phyloP scores from a whole-genome alignment of 2,888 invertebrate genomes.

The Slavum lentiscoides region DNA sequence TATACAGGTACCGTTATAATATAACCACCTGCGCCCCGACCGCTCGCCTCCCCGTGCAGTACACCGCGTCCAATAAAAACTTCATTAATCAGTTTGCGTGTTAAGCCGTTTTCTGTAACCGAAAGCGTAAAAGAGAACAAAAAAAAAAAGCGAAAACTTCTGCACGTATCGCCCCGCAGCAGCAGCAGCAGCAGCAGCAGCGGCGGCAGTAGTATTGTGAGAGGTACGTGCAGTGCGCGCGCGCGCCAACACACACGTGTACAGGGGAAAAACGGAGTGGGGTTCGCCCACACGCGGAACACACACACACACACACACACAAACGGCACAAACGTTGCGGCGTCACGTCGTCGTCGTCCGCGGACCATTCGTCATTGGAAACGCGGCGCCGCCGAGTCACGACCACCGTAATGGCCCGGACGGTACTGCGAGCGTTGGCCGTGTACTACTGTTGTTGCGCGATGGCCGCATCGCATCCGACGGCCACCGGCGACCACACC shows the following conservation, averaged over 20 bases:
- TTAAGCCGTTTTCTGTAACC: conserved; percentile 30
- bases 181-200: too few relatives aligned
- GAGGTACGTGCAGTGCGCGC: too few relatives aligned
- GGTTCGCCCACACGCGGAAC: background rate
- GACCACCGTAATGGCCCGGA: conserved; percentile 20
- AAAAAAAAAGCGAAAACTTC: conserved; percentile 10
- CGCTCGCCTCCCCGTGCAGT: background rate
- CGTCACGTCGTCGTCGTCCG: background rate
- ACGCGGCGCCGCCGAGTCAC: conserved; percentile 20
- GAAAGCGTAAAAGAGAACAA: conserved; percentile 5
- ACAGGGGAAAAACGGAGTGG: background rate
- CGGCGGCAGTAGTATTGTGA: too few relatives aligned
- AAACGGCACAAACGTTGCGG: background rate
- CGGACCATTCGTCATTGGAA: conserved; percentile 18
- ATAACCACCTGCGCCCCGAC: too few relatives aligned
- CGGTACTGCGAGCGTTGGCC: background rate
- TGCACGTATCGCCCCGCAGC: background rate
- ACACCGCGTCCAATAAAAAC: conserved; percentile 27
- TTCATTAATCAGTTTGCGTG: conserved; percentile 53
- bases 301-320: background rate
- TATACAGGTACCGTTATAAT: too few relatives aligned
- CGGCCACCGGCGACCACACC: background rate
- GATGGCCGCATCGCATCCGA: background rate
- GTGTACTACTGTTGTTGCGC: conserved; percentile 19
- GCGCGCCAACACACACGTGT: too few relatives aligned